phyloP scores from a whole-genome alignment of 2,113 vertebrate species.

The Nothocercus nigrocapillus region DNA sequence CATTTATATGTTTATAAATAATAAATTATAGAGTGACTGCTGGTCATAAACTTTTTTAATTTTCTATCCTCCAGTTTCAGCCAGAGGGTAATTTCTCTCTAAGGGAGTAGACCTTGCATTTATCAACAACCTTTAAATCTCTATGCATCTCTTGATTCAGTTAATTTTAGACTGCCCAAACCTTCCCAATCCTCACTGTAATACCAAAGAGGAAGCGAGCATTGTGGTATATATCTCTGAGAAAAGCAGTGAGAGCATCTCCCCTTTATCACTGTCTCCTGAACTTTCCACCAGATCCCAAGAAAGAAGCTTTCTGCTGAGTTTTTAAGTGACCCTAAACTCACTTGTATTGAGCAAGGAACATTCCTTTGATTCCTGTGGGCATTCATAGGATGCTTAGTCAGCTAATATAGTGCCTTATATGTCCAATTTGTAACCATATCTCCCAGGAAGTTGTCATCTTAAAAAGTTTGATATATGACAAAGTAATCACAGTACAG shows the following conservation, averaged over 20 bases:
- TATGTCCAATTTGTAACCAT: background rate
- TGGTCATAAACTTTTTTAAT: background rate
- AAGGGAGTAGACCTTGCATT: background rate
- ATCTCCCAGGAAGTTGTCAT: background rate
- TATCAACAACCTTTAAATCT: background rate
- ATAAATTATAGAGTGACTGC: background rate
- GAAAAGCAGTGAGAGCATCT: background rate
- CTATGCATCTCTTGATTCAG: background rate
- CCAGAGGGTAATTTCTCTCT: background rate
- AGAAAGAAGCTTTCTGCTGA: background rate
- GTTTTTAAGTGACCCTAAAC: background rate
- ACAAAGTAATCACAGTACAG: background rate
- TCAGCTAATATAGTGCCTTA: background rate
- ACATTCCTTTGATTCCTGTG: background rate
- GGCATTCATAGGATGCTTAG: background rate
- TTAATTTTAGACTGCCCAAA: background rate
- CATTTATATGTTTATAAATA: too few species aligned
- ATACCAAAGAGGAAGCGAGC: fast-evolving
- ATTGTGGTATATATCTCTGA: background rate
- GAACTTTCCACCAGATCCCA: background rate
- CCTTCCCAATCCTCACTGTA: background rate
- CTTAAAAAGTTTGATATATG: background rate
- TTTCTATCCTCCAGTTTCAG: background rate
- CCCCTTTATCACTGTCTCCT: background rate
- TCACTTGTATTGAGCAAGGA: background rate